Evolutionary conservation across 2,113 vertebrate genomes (phyloP).

Genomic region (Salvator merianae): DNA sequence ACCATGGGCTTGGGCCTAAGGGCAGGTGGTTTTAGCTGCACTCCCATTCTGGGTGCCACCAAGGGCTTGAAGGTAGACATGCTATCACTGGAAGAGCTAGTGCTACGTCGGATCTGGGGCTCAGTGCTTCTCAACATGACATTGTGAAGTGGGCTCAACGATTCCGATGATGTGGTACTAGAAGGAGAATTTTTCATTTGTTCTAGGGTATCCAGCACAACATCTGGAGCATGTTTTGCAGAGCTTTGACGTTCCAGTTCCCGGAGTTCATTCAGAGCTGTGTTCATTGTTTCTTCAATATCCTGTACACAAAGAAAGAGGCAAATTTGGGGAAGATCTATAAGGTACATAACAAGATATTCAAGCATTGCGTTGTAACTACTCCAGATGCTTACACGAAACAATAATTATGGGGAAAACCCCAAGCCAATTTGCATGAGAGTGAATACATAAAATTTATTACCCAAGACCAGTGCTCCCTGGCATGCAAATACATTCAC

Average conservation of each 20-base stretch:
- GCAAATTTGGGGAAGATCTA: background rate
- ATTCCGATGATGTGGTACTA: conserved; percentile 83
- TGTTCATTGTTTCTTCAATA: conserved; percentile 99
- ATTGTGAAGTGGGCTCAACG: conserved; percentile 86
- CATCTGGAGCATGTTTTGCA: conserved; percentile 91
- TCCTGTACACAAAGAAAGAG: conserved; percentile 77
- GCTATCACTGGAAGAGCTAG: conserved; percentile 91
- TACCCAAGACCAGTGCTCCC: background rate
- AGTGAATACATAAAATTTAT: background rate
- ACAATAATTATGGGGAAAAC: background rate
- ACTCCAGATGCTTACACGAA: background rate
- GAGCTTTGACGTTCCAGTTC: conserved; percentile 97
- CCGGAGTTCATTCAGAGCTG: conserved; percentile 93
- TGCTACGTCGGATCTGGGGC: conserved; percentile 88
- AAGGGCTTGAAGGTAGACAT: conserved; percentile 97
- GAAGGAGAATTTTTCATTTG: conserved; percentile 84
- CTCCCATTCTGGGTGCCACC: conserved; percentile 93
- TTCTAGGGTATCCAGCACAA: conserved; percentile 96
- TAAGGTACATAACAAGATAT: background rate
- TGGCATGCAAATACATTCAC: background rate
- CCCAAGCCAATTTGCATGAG: background rate
- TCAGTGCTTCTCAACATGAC: conserved; percentile 82
- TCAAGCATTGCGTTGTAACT: background rate
- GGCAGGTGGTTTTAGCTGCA: conserved; percentile 94
- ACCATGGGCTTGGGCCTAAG: conserved; percentile 95